phyloP scores from a whole-genome alignment of 2,797 vertebrate genomes.

The Melanotaenia nigrans region DNA sequence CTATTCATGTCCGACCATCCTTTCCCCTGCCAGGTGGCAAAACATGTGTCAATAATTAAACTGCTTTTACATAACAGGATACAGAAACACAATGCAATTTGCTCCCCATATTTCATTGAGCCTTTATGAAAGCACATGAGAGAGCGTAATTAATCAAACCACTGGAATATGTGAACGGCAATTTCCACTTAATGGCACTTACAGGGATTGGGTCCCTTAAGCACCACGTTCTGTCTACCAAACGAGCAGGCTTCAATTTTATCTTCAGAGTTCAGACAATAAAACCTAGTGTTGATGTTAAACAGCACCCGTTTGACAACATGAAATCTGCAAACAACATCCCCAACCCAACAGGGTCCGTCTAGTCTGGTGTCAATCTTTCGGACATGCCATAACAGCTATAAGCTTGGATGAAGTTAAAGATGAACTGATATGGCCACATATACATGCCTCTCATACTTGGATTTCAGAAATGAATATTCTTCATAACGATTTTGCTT shows the following conservation, averaged over 20 bases:
- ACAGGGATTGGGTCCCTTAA: constrained; percentile 87
- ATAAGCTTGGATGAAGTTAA: constrained; percentile 4
- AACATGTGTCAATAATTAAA: constrained; percentile 88
- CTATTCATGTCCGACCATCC: constrained; percentile 78
- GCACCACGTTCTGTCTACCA: constrained; percentile 83
- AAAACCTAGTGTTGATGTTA: constrained; percentile 80
- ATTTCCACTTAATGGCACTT: constrained; percentile 88
- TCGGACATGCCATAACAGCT: neutral
- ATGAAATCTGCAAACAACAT: constrained; percentile 53
- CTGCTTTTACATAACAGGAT: constrained; percentile 85
- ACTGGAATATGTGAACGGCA: constrained; percentile 87
- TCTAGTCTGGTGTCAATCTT: constrained; percentile 13
- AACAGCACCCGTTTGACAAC: constrained; percentile 77
- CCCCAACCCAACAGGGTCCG: constrained; percentile 5
- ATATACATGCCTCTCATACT: constrained; percentile 3
- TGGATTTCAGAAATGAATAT: constrained; percentile 55
- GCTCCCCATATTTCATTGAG: constrained; percentile 84
- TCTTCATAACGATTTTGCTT: constrained; percentile 69
- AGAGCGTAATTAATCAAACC: constrained; percentile 87
- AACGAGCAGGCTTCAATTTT: constrained; percentile 84
- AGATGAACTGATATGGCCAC: constrained; percentile 4
- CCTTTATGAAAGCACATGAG: constrained; percentile 84
- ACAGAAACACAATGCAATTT: constrained; percentile 85
- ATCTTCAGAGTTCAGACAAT: constrained; percentile 81
- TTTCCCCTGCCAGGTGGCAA: constrained; percentile 82